These are phyloP conservation scores for Abramis brama DNA, from an alignment of 2,113 vertebrate species.

Conservation along the genomic window DNA sequence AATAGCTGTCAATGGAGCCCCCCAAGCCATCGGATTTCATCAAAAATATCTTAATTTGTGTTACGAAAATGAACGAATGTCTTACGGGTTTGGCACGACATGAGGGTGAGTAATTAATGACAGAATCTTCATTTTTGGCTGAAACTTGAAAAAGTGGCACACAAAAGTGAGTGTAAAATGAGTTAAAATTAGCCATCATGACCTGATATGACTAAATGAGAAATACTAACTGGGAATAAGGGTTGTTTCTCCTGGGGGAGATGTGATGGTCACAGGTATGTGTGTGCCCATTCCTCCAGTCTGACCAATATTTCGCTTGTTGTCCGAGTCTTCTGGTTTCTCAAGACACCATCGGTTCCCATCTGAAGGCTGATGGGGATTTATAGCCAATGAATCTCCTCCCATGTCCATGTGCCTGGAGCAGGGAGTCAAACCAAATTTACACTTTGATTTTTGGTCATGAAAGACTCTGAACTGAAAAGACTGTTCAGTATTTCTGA, in stretches of 20 bases:
- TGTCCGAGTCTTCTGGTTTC: constrained; percentile 87
- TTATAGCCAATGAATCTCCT: constrained; percentile 65
- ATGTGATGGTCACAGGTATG: constrained; percentile 83
- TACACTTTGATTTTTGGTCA: neutral
- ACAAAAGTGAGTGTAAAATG: neutral
- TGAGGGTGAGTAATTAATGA: too few species aligned
- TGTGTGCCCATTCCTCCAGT: constrained; percentile 78
- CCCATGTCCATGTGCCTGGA: constrained; percentile 77
- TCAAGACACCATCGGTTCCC: constrained; percentile 77
- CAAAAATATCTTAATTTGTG: too few species aligned
- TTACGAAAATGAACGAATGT: too few species aligned
- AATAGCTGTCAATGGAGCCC: too few species aligned
- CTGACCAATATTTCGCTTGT: constrained; percentile 85
- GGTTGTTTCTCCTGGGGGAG: constrained; percentile 82
- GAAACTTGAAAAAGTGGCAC: neutral
- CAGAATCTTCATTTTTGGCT: too few species aligned
- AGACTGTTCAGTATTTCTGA: neutral
- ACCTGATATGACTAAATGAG: neutral
- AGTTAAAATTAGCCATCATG: neutral
- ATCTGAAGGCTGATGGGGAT: constrained; percentile 77
- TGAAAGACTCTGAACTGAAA: neutral
- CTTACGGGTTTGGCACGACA: too few species aligned
- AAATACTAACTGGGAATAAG: constrained; percentile 84
- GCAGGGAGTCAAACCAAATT: neutral
- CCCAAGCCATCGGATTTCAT: too few species aligned